These are phyloP conservation scores for Nudaria mundana DNA, from an alignment of 2,888 invertebrate species.

Conservation along the genomic window DNA sequence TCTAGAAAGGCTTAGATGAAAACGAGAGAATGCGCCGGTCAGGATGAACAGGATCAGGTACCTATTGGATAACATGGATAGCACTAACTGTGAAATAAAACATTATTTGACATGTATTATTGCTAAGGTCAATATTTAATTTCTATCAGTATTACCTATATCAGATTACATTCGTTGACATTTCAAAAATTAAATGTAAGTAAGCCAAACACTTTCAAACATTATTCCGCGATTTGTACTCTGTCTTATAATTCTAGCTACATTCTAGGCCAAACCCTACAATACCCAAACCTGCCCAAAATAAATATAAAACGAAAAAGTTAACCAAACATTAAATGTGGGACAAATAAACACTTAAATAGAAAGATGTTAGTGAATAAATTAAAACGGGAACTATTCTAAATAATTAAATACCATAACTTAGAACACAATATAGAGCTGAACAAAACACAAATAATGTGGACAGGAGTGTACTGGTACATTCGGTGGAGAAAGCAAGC, in stretches of 20 bases:
- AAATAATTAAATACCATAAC: slow-evolving; percentile 63
- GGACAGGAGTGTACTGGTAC: slow-evolving; percentile 58
- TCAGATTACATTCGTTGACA: slow-evolving; percentile 83
- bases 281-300: slow-evolving; percentile 81
- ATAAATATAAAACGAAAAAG: slow-evolving; percentile 60
- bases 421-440: slow-evolving; percentile 52
- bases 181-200: slow-evolving; percentile 77
- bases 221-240: slow-evolving; percentile 79
- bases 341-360: slow-evolving; percentile 63
- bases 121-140: slow-evolving; percentile 82
- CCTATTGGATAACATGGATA: neutral
- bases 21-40: neutral
- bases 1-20: no score
- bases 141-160: slow-evolving; percentile 79
- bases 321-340: slow-evolving; percentile 57
- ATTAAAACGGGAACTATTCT: slow-evolving; percentile 68
- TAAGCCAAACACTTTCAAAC: slow-evolving; percentile 76
- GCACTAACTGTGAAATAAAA: slow-evolving; percentile 53
- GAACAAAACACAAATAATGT: slow-evolving; percentile 39
- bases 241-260: slow-evolving; percentile 80
- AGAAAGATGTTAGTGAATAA: slow-evolving; percentile 64
- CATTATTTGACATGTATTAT: slow-evolving; percentile 71
- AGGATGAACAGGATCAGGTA: neutral
- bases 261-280: slow-evolving; percentile 81
- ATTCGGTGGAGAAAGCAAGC: slow-evolving; percentile 55